Base-by-base conservation (phyloP, 2,888 invertebrate genomes). In the Caenorhabditis angaria region DNA sequence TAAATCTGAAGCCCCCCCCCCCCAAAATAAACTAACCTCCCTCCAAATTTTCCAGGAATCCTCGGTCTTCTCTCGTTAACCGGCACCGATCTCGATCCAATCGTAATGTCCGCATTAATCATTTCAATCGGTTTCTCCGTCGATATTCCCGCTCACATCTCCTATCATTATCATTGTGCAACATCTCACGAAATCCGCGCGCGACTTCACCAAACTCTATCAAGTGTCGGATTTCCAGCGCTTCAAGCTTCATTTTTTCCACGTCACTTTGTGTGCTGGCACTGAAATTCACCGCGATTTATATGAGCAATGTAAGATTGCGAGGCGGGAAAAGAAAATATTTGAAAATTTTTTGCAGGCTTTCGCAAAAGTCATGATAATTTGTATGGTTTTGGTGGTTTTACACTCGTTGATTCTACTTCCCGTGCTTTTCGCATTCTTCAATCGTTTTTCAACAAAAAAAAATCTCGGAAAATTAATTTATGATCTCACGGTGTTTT, bases 41-140 rank as follows among this genome's bases (percentile, higher is more conserved):
- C 18, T 8, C 5, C 5, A 32, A 32, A 35, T 10, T 48, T 76
- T 18, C 48, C 61, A 80, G 70, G 84, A n/a, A 81, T 82, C 22
- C 70, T 84, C 20, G 84, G 84, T 4, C 73, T 80, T n/a, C 63
- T 84, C 28, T 73, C 80, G 4, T 78, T 77, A 68, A 77, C 77
- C 63, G 71, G 76, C 20, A 79, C 83, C 10, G 81, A 81, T 22
- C 64, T 84, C 35, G 84, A 84, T 54, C 84, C 84, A 0, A 83
- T 84, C 58, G 80, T 80, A 25, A 83, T 83, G 83, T 77, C 84
- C 0, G 77, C 83, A 1, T 65, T 83, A 63, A 75, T 85, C 25
- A 83, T 85, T 47, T 81, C 85, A 1, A 83, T 85, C 57, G 85
- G 85, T 5, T 83, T 84, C 75, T 81, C 81, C 1, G 83, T 85